Evolutionary conservation across 2,888 invertebrate species (phyloP), one percentile per base, ranked within the genome.

Genomic region (Ellobium chinense): DNA sequence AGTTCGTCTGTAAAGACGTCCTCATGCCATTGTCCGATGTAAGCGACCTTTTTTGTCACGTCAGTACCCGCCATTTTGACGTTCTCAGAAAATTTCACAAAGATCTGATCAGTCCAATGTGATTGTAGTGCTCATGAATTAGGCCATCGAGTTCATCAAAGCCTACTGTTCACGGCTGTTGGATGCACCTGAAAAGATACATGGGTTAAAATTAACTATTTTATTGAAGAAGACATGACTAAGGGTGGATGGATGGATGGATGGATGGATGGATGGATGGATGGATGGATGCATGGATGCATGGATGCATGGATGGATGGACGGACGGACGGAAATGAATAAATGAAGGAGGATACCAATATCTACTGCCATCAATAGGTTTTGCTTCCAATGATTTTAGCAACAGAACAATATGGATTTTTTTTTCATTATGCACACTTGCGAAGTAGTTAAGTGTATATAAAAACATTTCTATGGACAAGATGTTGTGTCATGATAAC

Each of bases 1-100:
- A 87, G 82, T 34, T 81, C 81, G 66, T 87, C 86, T 9, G 87
- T 86, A n/a, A 90, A 83, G 9, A 73, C 80, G 54, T 88, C 83
- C 27, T 88, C 85, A 34, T 78, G 84, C 88, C 88, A 90, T 2
- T 78, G 75, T 14, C 87, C 88, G 2, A 89, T 70, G 54, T 84
- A 83, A n/a, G 83, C 85, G 74, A 87, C 89, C 80, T 85, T 86
- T 68, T 87, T 78, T 27, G 34, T 21, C 12, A 65, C 24, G 37
- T 73, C 82, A 29, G 66, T 36, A 0, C 7, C 34, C 0, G 77
- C 58, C 83, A 83, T 83, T 12, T 12, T 46, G 46, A 18, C 9
- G 46, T 46, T 7, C 46, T 46, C 46, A 12, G 9, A 46, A 18
- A 12, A 46, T 46, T 46, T 18, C 7, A 46, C 46, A 18, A 7